These are phyloP conservation scores for Apeira syringaria DNA, from an alignment of 2,888 invertebrate species.

Conservation along the genomic window DNA sequence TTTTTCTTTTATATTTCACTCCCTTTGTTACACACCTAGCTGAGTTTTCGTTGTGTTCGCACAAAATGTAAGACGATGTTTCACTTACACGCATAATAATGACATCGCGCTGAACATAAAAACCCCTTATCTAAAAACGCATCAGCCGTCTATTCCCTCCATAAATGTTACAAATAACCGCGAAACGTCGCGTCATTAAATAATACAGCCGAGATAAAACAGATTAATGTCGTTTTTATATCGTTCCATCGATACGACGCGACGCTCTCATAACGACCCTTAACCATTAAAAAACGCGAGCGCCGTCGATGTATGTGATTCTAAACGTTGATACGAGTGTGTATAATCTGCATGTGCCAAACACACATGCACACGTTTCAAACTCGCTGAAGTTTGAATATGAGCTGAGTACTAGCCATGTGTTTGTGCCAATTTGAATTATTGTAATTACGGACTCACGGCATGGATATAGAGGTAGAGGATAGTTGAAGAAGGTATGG, in stretches of 20 bases:
- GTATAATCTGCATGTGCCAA: constrained; percentile 24
- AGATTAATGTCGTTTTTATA: constrained; percentile 81
- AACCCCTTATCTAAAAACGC: constrained; percentile 63
- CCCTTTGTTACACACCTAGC: too few species aligned
- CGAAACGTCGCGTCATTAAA: constrained; percentile 79
- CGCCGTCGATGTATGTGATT: constrained; percentile 63
- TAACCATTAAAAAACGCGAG: constrained; percentile 64
- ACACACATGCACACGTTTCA: background rate
- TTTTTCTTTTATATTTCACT: too few species aligned
- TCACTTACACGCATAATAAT: constrained; percentile 55
- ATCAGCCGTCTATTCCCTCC: constrained; percentile 61
- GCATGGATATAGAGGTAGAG: too few species aligned
- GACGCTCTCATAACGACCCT: constrained; percentile 58
- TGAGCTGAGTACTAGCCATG: background rate
- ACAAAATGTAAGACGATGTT: constrained; percentile 32
- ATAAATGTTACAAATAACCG: constrained; percentile 80
- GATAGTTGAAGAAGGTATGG: too few species aligned
- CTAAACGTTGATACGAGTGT: constrained; percentile 67
- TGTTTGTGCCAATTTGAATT: too few species aligned
- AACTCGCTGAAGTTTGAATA: background rate
- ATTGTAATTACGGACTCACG: too few species aligned
- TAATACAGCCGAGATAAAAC: constrained; percentile 78
- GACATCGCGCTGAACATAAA: constrained; percentile 47
- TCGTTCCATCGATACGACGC: constrained; percentile 61
- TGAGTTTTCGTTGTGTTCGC: too few species aligned